Base-by-base conservation (phyloP, 2,113 vertebrate species). In the Callopanchax toddi region DNA sequence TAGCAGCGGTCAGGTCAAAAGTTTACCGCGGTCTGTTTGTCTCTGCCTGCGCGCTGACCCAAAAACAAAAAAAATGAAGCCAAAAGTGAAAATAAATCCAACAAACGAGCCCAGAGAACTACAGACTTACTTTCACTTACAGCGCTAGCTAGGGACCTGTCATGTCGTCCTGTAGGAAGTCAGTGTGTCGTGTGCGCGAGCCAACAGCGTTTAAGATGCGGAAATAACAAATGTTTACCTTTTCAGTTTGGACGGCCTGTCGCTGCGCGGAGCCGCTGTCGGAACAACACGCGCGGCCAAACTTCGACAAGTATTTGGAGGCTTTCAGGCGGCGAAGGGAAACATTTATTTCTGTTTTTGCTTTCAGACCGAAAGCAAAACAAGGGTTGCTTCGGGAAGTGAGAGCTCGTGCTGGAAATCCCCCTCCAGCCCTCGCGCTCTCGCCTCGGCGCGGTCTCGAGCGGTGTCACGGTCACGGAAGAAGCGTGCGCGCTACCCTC, bases 331-430 rank as follows among this genome's bases (percentile, higher is more conserved):
- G 44, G 76, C 74, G 77, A 86, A 94, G 89, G 87, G 90, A 93
- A 94, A 93, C 69, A 8, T 90, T 78, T 91, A 83, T 68, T 89
- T 82, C 86, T 91, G 83, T 93, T 93, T 93, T 68, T 85, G 84
- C 76, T 84, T 81, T 89, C 93, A 96, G 96, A 97, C 86, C 95
- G 96, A 98, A 98, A 98, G 95, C 95, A 97, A 98, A 98, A 98
- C 95, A 96, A 94, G 71, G 40, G 58, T 43, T 16, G 67, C 8
- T 36, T 43, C 64, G 62, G 78, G 90, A 93, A 93, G 94, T 90
- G 93, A 91, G 89, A 87, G 91, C 90, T 86, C 86, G 82, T 63
- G 83, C 86, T 95, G 94, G 93, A 94, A 95, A 95, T 94, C 92
- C 89, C 93, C 93, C 92, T 87, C 88, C 90, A 64, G 69, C 58